Conservation (phyloP, 2,113 vertebrate genomes). For the Pipa parva region DNA sequence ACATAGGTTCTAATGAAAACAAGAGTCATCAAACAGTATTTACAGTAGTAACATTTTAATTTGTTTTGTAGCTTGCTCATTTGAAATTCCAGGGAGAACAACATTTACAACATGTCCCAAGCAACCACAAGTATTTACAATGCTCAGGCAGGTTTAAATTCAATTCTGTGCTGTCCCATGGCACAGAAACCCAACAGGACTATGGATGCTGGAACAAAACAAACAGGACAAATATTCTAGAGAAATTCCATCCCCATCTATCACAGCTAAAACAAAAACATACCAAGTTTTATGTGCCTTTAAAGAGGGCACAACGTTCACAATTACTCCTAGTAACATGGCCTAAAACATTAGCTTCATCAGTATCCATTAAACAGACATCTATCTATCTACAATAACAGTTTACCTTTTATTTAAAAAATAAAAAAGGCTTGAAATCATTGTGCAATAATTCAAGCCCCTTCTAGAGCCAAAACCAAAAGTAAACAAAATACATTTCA, state of each 20-base stretch:
- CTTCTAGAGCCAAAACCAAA: conserved; percentile 10
- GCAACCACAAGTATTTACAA: conserved; percentile 18
- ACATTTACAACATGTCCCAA: conserved; percentile 32
- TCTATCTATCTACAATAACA: conserved; percentile 20
- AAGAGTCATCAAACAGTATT: no score
- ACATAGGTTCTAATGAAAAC: no score
- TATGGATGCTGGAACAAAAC: conserved; percentile 5
- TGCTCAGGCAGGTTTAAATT: background rate
- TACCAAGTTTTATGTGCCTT: conserved; percentile 9
- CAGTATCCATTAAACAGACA: conserved; percentile 11
- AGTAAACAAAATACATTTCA: conserved; percentile 14
- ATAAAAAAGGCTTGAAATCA: background rate
- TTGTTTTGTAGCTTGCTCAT: conserved; percentile 2
- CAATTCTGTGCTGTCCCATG: conserved; percentile 12
- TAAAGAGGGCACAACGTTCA: conserved; percentile 11
- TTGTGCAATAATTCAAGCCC: background rate
- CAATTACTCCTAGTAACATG: conserved; percentile 12
- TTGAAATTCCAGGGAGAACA: conserved; percentile 20
- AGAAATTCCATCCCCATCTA: conserved; percentile 8
- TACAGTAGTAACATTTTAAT: background rate
- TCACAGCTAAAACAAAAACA: conserved; percentile 3
- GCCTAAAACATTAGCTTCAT: conserved; percentile 15
- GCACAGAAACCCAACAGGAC: conserved; percentile 6
- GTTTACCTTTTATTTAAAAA: conserved; percentile 17
- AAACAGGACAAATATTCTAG: conserved; percentile 2